Evolutionary conservation across 2,888 invertebrate genomes (phyloP), one percentile per base, ranked within the genome.

Genomic region (Anorthoa munda): DNA sequence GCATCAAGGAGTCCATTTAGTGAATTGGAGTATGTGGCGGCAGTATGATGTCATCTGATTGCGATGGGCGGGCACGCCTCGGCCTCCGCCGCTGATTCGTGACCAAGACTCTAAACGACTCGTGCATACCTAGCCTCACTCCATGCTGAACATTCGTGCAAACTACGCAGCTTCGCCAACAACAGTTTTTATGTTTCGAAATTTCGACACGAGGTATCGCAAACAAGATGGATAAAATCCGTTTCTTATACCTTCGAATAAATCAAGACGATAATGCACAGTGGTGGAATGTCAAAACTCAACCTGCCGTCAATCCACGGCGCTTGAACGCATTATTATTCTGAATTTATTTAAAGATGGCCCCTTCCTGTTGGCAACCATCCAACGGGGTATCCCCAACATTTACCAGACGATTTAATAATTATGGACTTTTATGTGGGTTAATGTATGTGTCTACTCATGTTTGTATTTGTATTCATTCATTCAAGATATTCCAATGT

Each of bases 321-420:
- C 86, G 86, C 86, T 87, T 86, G 80, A 87, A 88, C 89, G 85
- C 89, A 91, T 94, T 94, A 94, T 94, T 93, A 94, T 94, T 92
- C 91, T 86, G 91, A 92, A 94, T 95, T 93, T 95, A 93, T 94
- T 94, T 93, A 93, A 92, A 94, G 93, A 93, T 92, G 88, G 91
- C 91, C 88, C 90, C 94, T 95, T 95, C 94, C 95, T 94, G 93
- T 94, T 96, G 96, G 96, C 95, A 90, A 79, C 86, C 80, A 86
- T 93, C 96, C 96, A 96, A 94, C 91, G 93, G 95, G 95, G 95
- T 93, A 94, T 93, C 94, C 95, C 96, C 94, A 89, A 90, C 92
- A 92, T 93, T 93, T 93, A 94, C 94, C 93, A 95, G 95, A 95
- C 94, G 93, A 93, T 94, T 93, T 93, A 93, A 94, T 94, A 94